Percentiles rank a stretch among this genome's conserved stretches.
Evolutionary conservation across 2,113 vertebrate genomes (phyloP).

Genomic region (Tupaia tana): DNA sequence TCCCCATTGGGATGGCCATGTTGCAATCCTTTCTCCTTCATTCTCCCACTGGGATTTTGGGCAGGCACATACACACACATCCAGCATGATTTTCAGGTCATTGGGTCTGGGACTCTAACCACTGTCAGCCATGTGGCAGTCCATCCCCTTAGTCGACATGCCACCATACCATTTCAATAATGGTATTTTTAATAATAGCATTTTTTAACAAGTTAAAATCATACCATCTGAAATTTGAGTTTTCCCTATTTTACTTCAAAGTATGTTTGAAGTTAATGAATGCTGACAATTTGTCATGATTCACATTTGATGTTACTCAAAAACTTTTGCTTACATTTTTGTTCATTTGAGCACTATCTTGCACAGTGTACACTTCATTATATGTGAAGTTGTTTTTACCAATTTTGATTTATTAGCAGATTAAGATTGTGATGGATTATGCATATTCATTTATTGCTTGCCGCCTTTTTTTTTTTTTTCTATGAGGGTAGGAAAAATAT

Average conservation of each 20-base stretch:
- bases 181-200: background rate
- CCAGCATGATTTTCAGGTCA: too few species aligned
- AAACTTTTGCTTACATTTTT: background rate
- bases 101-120: too few species aligned
- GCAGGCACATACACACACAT: too few species aligned
- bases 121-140: too few species aligned
- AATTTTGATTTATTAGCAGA: background rate
- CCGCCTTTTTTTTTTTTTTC: constrained; percentile 16
- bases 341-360: background rate
- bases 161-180: too few species aligned
- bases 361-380: background rate
- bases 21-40: too few species aligned
- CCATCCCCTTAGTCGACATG: too few species aligned
- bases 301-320: constrained; percentile 9
- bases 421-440: background rate
- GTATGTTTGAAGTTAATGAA: background rate
- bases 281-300: background rate
- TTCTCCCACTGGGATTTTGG: too few species aligned
- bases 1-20: too few species aligned
- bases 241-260: constrained; percentile 16
- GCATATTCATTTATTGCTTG: background rate
- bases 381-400: background rate
- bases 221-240: constrained; percentile 34
- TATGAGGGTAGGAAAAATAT: background rate
- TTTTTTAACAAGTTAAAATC: constrained; percentile 46